A percentile compares a stretch with the other conserved stretches of the same genome.
phyloP scores from a whole-genome alignment of 2,797 vertebrate species.

The Platalea minor region DNA sequence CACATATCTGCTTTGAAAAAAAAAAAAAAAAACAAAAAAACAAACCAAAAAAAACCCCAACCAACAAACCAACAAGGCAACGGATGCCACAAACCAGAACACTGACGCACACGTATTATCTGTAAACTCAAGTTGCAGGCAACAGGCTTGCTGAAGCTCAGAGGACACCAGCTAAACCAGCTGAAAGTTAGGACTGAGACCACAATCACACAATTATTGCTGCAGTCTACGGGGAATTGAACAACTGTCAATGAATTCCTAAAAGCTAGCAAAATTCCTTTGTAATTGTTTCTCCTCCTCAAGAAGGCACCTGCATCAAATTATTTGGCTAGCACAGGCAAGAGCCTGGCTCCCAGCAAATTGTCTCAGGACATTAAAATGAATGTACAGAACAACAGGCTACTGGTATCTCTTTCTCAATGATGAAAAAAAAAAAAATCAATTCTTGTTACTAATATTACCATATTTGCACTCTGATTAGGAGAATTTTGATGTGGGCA shows the following conservation, averaged over 20 bases:
- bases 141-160: background rate
- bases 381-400: background rate
- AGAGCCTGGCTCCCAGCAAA: background rate
- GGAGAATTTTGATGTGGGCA: background rate
- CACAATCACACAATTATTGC: background rate
- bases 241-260: background rate
- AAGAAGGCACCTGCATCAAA: background rate
- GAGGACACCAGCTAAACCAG: background rate
- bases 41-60: too few species aligned
- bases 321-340: background rate
- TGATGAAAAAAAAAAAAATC: background rate
- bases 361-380: background rate
- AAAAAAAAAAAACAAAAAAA: too few species aligned
- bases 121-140: background rate
- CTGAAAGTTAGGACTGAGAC: background rate
- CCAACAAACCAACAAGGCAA: background rate
- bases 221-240: background rate
- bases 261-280: background rate
- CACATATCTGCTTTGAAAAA: background rate
- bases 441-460: background rate
- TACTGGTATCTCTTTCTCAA: background rate
- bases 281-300: background rate
- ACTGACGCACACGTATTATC: background rate
- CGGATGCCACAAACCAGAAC: background rate
- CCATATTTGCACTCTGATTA: background rate